These are phyloP conservation scores for Auanema sp. DNA, from an alignment of 2,888 invertebrate genomes.

Conservation along the genomic window DNA sequence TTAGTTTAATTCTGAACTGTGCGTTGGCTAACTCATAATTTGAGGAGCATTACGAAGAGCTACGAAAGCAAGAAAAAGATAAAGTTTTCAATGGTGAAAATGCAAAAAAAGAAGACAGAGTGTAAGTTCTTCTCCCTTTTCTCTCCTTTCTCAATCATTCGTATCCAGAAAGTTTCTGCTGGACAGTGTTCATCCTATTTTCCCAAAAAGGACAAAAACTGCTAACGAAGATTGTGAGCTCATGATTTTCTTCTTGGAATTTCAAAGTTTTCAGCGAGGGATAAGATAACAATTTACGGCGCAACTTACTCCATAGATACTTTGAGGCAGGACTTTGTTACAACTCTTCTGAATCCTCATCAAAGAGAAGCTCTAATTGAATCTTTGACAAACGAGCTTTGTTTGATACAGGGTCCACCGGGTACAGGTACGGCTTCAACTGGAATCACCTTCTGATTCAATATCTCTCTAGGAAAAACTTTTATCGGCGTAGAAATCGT, in stretches of 20 bases:
- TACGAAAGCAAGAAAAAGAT: no score
- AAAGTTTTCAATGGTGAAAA: no score
- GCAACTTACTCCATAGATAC: conserved; percentile 23
- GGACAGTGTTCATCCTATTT: no score
- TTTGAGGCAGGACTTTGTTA: conserved; percentile 64
- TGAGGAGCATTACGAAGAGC: background rate
- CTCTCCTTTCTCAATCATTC: no score
- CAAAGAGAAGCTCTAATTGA: conserved; percentile 75
- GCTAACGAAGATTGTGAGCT: no score
- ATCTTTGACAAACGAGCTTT: conserved; percentile 76
- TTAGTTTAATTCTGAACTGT: no score
- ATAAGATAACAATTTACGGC: conserved; percentile 24
- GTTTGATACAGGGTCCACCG: conserved; percentile 83
- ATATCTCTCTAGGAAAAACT: conserved; percentile 40
- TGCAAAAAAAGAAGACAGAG: no score
- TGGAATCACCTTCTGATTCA: background rate
- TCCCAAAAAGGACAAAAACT: no score
- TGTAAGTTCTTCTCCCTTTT: no score
- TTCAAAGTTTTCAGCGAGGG: conserved; percentile 29
- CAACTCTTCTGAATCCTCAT: conserved; percentile 70
- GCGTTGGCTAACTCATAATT: no score
- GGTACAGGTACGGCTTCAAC: conserved; percentile 73
- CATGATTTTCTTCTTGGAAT: background rate
- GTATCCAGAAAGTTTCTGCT: no score
- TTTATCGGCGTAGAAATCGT: conserved; percentile 42